phyloP scores from a whole-genome alignment of 2,797 vertebrate species.

The Sarcoramphus papa region DNA sequence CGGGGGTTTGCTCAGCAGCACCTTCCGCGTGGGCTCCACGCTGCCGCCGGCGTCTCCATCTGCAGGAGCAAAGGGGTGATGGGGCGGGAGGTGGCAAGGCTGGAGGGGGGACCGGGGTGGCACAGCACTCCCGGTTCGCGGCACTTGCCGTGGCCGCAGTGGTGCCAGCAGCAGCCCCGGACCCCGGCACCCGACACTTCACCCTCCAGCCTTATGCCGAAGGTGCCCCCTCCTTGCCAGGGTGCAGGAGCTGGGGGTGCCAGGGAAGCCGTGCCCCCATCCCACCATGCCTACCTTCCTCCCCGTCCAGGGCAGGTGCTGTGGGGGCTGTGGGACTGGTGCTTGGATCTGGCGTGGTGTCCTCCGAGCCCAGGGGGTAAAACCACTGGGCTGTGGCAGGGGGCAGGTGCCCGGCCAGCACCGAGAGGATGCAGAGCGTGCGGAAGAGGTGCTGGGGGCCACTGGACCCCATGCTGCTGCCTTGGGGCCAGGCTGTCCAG shows the following conservation, averaged over 20 bases:
- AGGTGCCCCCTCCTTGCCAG: neutral
- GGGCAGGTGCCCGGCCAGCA: neutral
- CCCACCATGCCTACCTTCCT: neutral
- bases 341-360: neutral
- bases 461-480: neutral
- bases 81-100: neutral
- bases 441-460: neutral
- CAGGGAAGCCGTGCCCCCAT: neutral
- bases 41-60: neutral
- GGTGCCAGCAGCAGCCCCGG: neutral
- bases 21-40: neutral
- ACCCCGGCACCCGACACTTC: neutral
- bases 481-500: neutral
- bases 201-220: neutral
- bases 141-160: neutral
- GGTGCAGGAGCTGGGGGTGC: neutral
- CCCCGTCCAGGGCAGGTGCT: accelerated
- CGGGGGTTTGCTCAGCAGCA: slow-evolving; percentile 2
- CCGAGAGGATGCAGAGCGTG: neutral
- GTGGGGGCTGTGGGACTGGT: neutral
- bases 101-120: neutral
- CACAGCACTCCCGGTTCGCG: neutral
- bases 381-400: slow-evolving; percentile 30
- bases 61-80: neutral
- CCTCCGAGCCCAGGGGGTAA: neutral